Evolutionary conservation across 2,797 vertebrate genomes (phyloP).

Genomic region (Typhlichthys subterraneus): DNA sequence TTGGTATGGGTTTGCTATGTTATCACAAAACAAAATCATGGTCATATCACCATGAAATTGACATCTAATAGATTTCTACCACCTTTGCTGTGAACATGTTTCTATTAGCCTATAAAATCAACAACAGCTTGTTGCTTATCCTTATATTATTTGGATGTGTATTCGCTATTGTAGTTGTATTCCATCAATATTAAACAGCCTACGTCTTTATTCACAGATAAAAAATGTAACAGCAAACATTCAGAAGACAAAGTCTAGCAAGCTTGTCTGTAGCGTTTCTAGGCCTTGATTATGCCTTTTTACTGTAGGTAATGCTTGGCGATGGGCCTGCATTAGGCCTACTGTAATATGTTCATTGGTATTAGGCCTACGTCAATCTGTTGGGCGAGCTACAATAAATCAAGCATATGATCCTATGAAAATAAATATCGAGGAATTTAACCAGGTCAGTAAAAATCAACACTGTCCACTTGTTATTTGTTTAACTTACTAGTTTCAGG

Average conservation of each 20-base stretch:
- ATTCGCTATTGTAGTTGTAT: slow-evolving; percentile 25
- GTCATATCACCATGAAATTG: too few species aligned
- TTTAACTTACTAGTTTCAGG: slow-evolving; percentile 9
- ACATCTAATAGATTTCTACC: background rate
- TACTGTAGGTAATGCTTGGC: slow-evolving; percentile 15
- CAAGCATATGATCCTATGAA: slow-evolving; percentile 8
- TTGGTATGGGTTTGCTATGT: too few species aligned
- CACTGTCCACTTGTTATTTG: slow-evolving; percentile 25
- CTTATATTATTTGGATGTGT: background rate
- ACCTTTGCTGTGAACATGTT: background rate
- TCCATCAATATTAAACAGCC: slow-evolving; percentile 59
- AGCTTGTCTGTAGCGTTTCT: slow-evolving; percentile 52
- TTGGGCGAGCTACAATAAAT: slow-evolving; percentile 15
- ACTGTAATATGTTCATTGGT: slow-evolving; percentile 14
- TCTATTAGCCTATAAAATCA: background rate
- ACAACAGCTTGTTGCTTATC: background rate
- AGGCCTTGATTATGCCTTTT: slow-evolving; percentile 24
- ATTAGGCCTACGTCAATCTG: slow-evolving; percentile 34
- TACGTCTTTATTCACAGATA: slow-evolving; percentile 72
- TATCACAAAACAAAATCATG: too few species aligned
- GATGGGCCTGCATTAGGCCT: slow-evolving; percentile 19
- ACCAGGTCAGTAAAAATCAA: slow-evolving; percentile 6
- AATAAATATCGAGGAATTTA: background rate
- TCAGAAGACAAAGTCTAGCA: slow-evolving; percentile 60
- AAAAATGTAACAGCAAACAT: slow-evolving; percentile 66